Base-by-base conservation (phyloP, 2,113 vertebrate genomes). In the Xiphophorus hellerii region DNA sequence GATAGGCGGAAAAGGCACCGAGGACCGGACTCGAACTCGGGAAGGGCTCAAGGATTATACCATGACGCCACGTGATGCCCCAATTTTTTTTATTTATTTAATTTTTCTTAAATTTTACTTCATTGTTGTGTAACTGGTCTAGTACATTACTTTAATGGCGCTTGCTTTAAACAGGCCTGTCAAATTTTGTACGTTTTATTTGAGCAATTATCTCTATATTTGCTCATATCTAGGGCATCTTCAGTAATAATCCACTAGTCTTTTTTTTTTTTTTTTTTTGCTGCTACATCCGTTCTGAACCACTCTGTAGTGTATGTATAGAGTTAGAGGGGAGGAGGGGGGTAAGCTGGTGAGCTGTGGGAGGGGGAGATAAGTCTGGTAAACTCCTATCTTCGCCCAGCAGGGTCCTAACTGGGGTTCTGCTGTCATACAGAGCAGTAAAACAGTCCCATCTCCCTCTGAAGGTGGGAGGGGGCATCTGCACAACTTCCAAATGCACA, bases 361-460 rank as follows among this genome's bases (percentile, higher is more conserved):
- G 65, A 76, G 71, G 61, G 62, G 76, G 73, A 93, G 94, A 94
- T 94, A 94, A 94, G 90, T 82, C 13, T 71, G 30, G 33, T 82
- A 73, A 76, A 29, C 77, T 84, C 73, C 76, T 94, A 95, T 95
- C 93, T 77, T 15, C 22, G 69, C 30, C 84, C 87, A 93, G 87
- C 75, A 76, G 81, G 79, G 76, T 79, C 87, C 81, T 33, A 42
- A 75, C 54, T 68, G 54, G 84, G 70, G 81, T 79, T 76, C 84
- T 44, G 7, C 54, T 90, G 84, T 87, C 89, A 89, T 62, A 85
- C 80, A 77, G 76, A 77, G 28, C 30, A 71, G 11, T 14, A 51
- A 83, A 48, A 58, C n/a, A 54, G 51, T n/a, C 25, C 25, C 51
- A 20, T 25, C 25, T 9, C 25, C 9, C 51, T 58, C 51, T 58